These are phyloP conservation scores for Dicranocentrus wangi DNA, from an alignment of 2,888 invertebrate species.

Conservation along the genomic window DNA sequence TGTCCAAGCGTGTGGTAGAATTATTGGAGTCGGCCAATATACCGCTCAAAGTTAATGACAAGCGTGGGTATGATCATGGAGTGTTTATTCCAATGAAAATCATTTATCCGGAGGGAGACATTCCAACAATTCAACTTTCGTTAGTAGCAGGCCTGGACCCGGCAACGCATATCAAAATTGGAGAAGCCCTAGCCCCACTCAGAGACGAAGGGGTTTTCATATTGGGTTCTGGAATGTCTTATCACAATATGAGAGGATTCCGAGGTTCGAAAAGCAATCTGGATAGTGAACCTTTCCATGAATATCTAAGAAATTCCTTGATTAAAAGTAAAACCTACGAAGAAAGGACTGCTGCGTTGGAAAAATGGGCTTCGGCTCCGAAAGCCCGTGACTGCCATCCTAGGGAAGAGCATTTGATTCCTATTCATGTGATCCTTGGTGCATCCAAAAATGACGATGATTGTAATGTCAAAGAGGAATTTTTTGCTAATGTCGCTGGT, in stretches of 20 bases:
- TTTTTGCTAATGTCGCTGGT: constrained; percentile 64
- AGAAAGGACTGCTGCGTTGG: constrained; percentile 45
- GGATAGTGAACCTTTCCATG: constrained; percentile 64
- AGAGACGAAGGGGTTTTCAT: constrained; percentile 67
- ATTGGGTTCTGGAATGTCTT: constrained; percentile 63
- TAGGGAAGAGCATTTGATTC: constrained; percentile 67
- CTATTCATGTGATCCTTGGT: constrained; percentile 58
- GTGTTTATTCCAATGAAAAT: constrained; percentile 68
- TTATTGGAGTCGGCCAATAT: constrained; percentile 48
- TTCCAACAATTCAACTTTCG: constrained; percentile 65
- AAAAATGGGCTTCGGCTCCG: constrained; percentile 58
- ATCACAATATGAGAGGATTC: constrained; percentile 66
- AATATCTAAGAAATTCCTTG: constrained; percentile 50
- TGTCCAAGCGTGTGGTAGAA: constrained; percentile 47
- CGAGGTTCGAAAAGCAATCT: constrained; percentile 22
- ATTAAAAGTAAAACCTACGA: constrained; percentile 27
- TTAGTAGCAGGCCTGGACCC: constrained; percentile 62
- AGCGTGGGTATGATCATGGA: constrained; percentile 67
- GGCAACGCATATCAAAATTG: constrained; percentile 56
- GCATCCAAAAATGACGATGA: constrained; percentile 33
- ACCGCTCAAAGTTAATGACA: constrained; percentile 38
- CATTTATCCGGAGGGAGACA: constrained; percentile 54
- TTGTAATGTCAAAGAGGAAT: constrained; percentile 56
- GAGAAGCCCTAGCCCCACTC: constrained; percentile 60
- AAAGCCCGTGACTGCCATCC: constrained; percentile 65